Evolutionary conservation across 2,888 invertebrate genomes (phyloP), one percentile per base, ranked within the genome.

Genomic region (Parascotia fuliginaria): DNA sequence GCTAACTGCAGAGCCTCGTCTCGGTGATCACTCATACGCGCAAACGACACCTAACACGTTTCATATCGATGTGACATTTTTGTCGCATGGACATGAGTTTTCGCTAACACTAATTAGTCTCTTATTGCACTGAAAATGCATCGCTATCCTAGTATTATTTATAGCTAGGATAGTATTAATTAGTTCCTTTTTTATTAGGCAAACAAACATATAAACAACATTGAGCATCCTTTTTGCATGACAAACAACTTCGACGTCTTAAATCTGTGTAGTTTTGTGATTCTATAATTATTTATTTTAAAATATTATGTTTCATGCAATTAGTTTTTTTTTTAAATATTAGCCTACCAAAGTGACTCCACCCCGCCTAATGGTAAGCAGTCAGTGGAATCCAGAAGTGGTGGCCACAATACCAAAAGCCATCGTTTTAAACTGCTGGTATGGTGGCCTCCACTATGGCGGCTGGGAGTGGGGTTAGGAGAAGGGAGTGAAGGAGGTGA

Each of bases 21-120:
- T 61, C 13, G 63, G 71, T 70, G 62, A 73, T 68, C 66, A 70
- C 60, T 75, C 72, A 73, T 65, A 63, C 59, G 61, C 22, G 42
- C 42, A 58, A 39, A 49, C 44, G 46, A 60, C 62, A 65, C 66
- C 54, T 53, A 40, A 42, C 42, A 40, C 53, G 56, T 54, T 48
- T 42, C 48, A 53, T 49, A 59, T 58, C 43, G 59, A 44, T 36
- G 51, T 47, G 34, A 54, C 41, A 53, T 53, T 55, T 64, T 57
- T 60, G 42, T 52, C 39, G 43, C 47, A 40, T 42, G 34, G 50
- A 53, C 50, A 28, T 42, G 42, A 46, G 22, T 45, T 55, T 58
- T 44, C 31, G 40, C 38, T 49, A n/a, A n/a, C 22, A 13, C 44
- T 60, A 57, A 60, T 67, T 64, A 64, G 38, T 47, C 24, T 52